Evolutionary conservation across 2,888 invertebrate genomes (phyloP), one percentile per base, ranked within the genome.

Genomic region (Morinoia aosen): DNA sequence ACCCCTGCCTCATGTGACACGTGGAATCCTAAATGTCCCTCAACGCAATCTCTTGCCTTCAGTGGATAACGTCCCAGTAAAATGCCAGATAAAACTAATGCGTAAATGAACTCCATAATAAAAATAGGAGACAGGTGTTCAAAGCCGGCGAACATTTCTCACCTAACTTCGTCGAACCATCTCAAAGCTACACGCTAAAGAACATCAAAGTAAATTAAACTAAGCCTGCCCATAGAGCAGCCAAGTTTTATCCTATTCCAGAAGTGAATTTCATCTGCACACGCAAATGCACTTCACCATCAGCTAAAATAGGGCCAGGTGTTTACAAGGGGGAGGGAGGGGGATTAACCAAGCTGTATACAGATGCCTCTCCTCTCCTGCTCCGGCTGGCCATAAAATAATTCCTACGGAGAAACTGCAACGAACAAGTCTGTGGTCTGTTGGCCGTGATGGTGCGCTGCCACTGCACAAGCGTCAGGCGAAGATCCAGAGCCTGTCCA

Each of bases 341-440:
- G 61, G 8, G 61, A 8, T 3, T 12, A 12, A 61, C 19, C 61
- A 61, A 33, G 25, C 25, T 76, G 8, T 33, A 33, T 16, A 56
- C 7, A 48, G 93, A 93, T 57, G 16, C 58, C n/a, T 58, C 90
- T 12, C 25, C 93, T 93, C 57, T 93, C 93, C 58, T 33, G 7
- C 57, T 8, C 93, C 95, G 48, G 57, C n/a, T 40, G 16, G 33
- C 16, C 11, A 33, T 56, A 58, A 94, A 95, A 95, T 95, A 76
- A 88, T 95, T 76, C 93, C 93, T 33, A 91, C 58, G 93, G 58
- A 58, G 58, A 93, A 93, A 93, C 93, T 58, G 57, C 91, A 91
- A 10, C 91, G 39, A 4, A 39, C 40, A 57, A 40, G 19, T 58
- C 19, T 58, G 93, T 33, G 57, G 8, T 48, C 11, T 40, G 48